A percentile compares a stretch with the other conserved stretches of the same genome.
Conservation (phyloP, 2,888 invertebrate genomes). For the Tryphoninae sp. region DNA sequence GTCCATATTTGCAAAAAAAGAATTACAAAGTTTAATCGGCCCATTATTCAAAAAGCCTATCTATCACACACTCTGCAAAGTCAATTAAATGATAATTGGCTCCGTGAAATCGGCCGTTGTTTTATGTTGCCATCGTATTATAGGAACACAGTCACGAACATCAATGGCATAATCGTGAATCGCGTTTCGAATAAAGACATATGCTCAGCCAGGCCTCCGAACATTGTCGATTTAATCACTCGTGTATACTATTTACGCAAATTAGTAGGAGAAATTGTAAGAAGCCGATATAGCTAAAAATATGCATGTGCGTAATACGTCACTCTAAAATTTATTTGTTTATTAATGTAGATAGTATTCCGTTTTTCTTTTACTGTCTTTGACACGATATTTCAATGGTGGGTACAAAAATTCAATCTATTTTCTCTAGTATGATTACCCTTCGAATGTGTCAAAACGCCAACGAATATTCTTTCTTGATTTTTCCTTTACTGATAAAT, state of each 20-base stretch:
- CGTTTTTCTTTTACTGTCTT: constrained; percentile 39
- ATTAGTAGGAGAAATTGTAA: constrained; percentile 20
- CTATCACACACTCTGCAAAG: background rate
- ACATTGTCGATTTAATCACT: background rate
- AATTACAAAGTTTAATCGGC: background rate
- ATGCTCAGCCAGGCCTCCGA: too few species aligned
- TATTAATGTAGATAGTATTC: constrained; percentile 1
- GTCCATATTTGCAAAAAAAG: background rate
- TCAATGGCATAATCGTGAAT: too few species aligned
- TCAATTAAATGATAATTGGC: background rate
- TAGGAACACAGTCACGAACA: too few species aligned
- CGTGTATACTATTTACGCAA: background rate
- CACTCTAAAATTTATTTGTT: constrained; percentile 20
- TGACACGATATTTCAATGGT: constrained; percentile 68
- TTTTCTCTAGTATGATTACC: constrained; percentile 67
- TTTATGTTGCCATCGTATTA: background rate
- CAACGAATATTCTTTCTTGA: constrained; percentile 63
- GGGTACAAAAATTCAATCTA: constrained; percentile 76
- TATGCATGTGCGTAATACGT: constrained; percentile 16
- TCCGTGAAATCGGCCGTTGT: background rate
- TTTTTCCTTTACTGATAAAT: constrained; percentile 48
- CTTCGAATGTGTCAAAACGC: constrained; percentile 68
- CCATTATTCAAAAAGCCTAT: background rate
- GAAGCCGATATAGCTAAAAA: constrained; percentile 39
- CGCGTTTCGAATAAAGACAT: too few species aligned